A percentile compares a stretch with the other conserved stretches of the same genome.
Evolutionary conservation across 2,797 vertebrate species (phyloP).

Genomic region (Mustela erminea): DNA sequence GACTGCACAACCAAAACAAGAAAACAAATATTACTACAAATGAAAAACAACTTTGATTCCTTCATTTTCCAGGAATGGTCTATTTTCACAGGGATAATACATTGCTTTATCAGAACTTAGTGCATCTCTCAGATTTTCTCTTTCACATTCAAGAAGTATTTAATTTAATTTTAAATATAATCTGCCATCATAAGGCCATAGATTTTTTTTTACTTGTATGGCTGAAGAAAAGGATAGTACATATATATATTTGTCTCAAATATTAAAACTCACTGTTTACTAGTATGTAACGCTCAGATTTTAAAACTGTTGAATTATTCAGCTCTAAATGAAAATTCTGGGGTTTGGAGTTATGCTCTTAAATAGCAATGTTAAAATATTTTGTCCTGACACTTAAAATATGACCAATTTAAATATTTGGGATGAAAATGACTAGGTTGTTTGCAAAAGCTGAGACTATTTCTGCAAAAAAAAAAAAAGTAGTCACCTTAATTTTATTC

Average conservation of each 20-base stretch:
- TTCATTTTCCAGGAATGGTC: not conserved
- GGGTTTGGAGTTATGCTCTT: not conserved
- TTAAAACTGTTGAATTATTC: not conserved
- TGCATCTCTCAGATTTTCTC: not conserved
- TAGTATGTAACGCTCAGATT: not conserved
- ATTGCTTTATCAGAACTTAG: not conserved
- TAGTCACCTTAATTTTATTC: not conserved
- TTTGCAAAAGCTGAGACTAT: not conserved
- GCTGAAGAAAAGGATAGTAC: not conserved
- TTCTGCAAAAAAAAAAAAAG: not conserved
- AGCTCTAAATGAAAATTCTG: not conserved
- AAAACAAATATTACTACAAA: not conserved
- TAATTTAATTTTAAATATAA: not conserved
- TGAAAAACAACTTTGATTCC: not conserved
- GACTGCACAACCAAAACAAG: not conserved
- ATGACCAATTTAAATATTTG: not conserved
- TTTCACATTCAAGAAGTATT: not conserved
- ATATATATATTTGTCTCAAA: not conserved
- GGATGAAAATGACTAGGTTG: not conserved
- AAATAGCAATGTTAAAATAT: not conserved
- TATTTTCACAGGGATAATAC: not conserved
- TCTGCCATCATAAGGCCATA: not conserved
- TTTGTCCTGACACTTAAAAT: not conserved
- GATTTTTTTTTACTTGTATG: not conserved
- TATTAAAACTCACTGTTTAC: not conserved